Base-by-base conservation (phyloP, 2,797 vertebrate species). In the Enteromius unitaeniatus region DNA sequence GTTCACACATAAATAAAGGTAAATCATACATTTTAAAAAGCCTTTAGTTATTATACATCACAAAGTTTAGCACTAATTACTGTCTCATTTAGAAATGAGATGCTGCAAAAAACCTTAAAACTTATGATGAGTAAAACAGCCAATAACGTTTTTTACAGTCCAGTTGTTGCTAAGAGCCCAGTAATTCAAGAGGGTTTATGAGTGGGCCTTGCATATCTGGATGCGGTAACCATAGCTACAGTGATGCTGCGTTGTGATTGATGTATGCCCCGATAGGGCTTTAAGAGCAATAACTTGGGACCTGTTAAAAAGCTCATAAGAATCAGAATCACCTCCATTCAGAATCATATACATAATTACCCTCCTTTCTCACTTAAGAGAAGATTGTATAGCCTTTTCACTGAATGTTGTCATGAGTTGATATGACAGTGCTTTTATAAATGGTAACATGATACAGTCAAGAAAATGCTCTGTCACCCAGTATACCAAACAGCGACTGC, bases 201-300 rank as follows among this genome's bases (percentile, higher is more conserved):
- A 55, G 74, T 78, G 55, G 28, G 11, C 26, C 26, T 69, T 69
- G 26, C 42, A 13, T 69, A 62, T 49, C 65, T 72, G 72, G 72
- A 78, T 83, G 73, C n/a, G 3, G 81, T 88, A 79, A 87, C 84
- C 81, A 86, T 84, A 72, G 87, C 58, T 74, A 88, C 87, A 51
- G 5, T 40, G 21, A 65, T 72, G 67, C 73, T 75, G 58, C 51
- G 14, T 49, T 3, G 51, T 70, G 79, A 34, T 53, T 79, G 69
- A 75, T 49, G 58, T 26, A 14, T 15, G 49, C 26, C 23, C 53
- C 17, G 15, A 45, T 6, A 64, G 53, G 47, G 62, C 60, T 65
- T 53, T 78, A 64, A 68, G 83, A 80, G 82, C 64, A 76, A 58
- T 78, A 70, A 69, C 60, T n/a, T 37, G 40, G 40, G 21, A 72